phyloP scores from a whole-genome alignment of 37 sponge, comb jelly and placozoan species.

The Eunapius fragilis region DNA sequence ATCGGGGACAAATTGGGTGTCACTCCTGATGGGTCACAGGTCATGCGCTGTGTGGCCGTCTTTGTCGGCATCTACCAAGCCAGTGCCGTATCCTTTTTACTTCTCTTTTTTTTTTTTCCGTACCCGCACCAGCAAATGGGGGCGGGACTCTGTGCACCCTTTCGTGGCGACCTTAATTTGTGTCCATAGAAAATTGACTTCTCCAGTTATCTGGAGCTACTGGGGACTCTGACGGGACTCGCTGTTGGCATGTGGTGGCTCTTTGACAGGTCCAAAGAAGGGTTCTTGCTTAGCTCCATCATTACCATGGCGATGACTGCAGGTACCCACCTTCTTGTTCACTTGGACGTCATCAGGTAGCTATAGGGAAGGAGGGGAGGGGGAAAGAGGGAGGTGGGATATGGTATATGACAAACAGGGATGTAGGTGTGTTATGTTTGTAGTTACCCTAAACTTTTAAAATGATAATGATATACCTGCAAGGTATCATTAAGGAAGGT shows the following conservation, averaged over 20 bases:
- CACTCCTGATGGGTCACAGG: constrained; percentile 70
- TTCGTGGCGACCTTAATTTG: not conserved
- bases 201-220: constrained; percentile 75
- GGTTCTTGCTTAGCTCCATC: constrained; percentile 76
- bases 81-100: constrained; percentile 83
- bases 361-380: not conserved
- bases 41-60: constrained; percentile 87
- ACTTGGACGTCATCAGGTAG: constrained; percentile 2
- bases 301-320: constrained; percentile 60
- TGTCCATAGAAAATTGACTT: constrained; percentile 82
- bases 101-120: too few species aligned
- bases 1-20: constrained; percentile 12
- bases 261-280: constrained; percentile 86
- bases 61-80: constrained; percentile 96
- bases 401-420: not conserved
- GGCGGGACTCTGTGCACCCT: too few species aligned
- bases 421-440: not conserved
- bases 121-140: too few species aligned
- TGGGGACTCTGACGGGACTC: constrained; percentile 78
- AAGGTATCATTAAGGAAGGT: too few species aligned
- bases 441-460: too few species aligned
- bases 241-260: constrained; percentile 97
- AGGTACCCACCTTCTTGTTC: constrained; percentile 64
- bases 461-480: too few species aligned
- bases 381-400: not conserved